Percentiles rank a stretch among this genome's conserved stretches.
phyloP scores from a whole-genome alignment of 1,140 invertebrate species.

The Cataglyphis hispanica region DNA sequence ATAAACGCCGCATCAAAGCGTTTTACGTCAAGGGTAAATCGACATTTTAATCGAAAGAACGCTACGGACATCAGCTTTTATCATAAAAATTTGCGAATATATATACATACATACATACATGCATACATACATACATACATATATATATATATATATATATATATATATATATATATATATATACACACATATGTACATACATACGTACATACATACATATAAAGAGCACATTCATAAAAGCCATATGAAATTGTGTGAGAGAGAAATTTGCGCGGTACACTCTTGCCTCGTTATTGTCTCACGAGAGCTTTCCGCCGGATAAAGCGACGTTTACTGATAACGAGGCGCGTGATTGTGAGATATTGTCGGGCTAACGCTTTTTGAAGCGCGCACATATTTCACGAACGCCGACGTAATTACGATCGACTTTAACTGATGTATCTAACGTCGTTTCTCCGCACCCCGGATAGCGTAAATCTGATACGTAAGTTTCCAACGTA shows the following conservation, averaged over 20 bases:
- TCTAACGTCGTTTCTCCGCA: constrained; percentile 40
- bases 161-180: too few relatives aligned
- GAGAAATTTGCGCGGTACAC: constrained; percentile 1
- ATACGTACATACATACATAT: too few relatives aligned
- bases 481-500: constrained; percentile 47
- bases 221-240: neutral
- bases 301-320: constrained; percentile 20
- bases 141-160: neutral
- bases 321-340: constrained; percentile 46
- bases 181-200: too few relatives aligned
- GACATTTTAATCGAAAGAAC: constrained; percentile 45
- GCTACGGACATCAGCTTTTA: constrained; percentile 30
- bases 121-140: neutral
- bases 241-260: constrained; percentile 13
- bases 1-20: constrained; percentile 59
- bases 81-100: constrained; percentile 44
- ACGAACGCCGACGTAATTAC: constrained; percentile 45
- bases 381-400: constrained; percentile 54
- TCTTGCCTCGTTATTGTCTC: constrained; percentile 35
- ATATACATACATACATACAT: neutral
- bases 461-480: constrained; percentile 37
- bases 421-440: constrained; percentile 61
- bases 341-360: constrained; percentile 33
- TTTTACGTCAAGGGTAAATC: constrained; percentile 54
- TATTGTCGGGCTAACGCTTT: constrained; percentile 40